phyloP scores from a whole-genome alignment of 2,888 invertebrate species.

The Morpho achilles region DNA sequence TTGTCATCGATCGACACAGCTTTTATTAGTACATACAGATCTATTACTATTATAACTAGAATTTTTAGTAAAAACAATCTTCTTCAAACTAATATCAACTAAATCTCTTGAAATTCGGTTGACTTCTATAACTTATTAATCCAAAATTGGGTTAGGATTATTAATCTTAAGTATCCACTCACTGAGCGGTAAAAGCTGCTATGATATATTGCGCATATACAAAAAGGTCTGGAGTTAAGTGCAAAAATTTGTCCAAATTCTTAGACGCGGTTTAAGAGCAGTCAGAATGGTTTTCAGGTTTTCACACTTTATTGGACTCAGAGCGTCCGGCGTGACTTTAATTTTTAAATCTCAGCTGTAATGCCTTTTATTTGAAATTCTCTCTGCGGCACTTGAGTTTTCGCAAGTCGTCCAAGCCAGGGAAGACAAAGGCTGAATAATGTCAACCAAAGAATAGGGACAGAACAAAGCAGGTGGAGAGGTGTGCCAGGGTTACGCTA shows the following conservation, averaged over 20 bases:
- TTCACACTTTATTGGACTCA: constrained; percentile 41
- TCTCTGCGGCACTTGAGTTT: constrained; percentile 41
- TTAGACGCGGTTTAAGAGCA: constrained; percentile 44
- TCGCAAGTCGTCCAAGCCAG: constrained; percentile 44
- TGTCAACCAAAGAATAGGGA: constrained; percentile 59
- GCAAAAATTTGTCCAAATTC: constrained; percentile 53
- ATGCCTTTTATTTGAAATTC: constrained; percentile 31
- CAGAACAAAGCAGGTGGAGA: constrained; percentile 68
- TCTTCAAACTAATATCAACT: too few species aligned
- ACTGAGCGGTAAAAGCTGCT: too few species aligned
- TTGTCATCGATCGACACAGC: too few species aligned
- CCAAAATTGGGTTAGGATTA: too few species aligned
- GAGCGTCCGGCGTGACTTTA: constrained; percentile 18
- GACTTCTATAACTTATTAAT: too few species aligned
- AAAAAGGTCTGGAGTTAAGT: constrained; percentile 42
- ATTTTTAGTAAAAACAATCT: too few species aligned
- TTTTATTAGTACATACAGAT: too few species aligned
- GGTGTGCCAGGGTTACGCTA: constrained; percentile 42
- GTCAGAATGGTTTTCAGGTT: constrained; percentile 47
- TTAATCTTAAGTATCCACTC: too few species aligned
- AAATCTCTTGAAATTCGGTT: too few species aligned
- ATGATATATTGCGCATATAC: too few species aligned
- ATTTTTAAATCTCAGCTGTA: constrained; percentile 29
- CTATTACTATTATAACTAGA: too few species aligned
- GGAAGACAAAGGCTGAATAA: constrained; percentile 50